Conservation (phyloP, 1,140 invertebrate genomes). For the Sarcophaga peregrina region DNA sequence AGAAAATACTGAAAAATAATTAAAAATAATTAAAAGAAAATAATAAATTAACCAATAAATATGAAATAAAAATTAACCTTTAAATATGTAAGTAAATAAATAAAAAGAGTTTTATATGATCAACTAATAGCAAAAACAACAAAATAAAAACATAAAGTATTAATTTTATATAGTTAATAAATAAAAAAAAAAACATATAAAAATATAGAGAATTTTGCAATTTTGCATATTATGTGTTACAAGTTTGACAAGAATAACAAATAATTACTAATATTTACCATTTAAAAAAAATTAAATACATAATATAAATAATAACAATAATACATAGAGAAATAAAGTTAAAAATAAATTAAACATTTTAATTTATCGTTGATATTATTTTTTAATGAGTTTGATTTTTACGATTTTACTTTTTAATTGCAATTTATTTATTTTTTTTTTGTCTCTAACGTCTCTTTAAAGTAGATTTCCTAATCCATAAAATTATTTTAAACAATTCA, state of each 20-base stretch:
- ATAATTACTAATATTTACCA: not conserved
- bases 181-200: not conserved
- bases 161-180: constrained; percentile 12
- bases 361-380: not conserved
- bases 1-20: not conserved
- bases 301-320: too few relatives aligned
- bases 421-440: too few relatives aligned
- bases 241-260: not conserved
- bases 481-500: too few relatives aligned
- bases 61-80: not conserved
- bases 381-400: not conserved
- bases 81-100: constrained; percentile 1
- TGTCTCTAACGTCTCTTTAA: too few relatives aligned
- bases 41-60: not conserved
- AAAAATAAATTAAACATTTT: too few relatives aligned
- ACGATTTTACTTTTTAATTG: not conserved
- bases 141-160: constrained; percentile 27
- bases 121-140: constrained; percentile 7
- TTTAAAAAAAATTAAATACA: not conserved
- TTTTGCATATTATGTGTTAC: not conserved
- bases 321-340: too few relatives aligned
- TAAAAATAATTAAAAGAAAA: not conserved
- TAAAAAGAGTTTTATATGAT: constrained; percentile 20
- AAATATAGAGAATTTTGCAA: not conserved
- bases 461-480: too few relatives aligned